Base-by-base conservation (phyloP, 2,888 invertebrate species). In the Acanthococcus lagerstroemiae region DNA sequence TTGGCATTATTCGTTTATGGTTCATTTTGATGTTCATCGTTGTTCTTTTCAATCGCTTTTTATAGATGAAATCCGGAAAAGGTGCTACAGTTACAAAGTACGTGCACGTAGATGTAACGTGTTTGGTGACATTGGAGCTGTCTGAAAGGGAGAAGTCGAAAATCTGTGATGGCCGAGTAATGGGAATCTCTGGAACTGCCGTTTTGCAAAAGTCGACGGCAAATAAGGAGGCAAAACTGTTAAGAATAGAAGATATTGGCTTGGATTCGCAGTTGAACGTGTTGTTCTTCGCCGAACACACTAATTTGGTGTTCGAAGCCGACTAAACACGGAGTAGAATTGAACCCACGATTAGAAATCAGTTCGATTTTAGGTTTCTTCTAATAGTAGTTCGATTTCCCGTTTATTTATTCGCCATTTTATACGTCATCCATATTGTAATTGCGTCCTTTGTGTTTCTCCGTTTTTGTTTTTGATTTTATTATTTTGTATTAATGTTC, bases 131-230 rank as follows among this genome's bases (percentile, higher is more conserved):
- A 71, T 74, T 85, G 67, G 55, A 66, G 26, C 63, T 67, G 22
- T 65, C 67, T 19, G 56, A 68, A 12, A 55, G 56, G 2, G 66
- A 65, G 25, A 79, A 81, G 0, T 79, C 78, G 26, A 26, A 50
- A 21, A 44, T 44, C 19, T 57, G 44, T 0, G 79, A 83, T 71
- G 81, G 82, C 27, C 82, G 84, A 71, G 76, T 83, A 0, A 84
- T 85, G 83, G 79, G 84, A 71, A 84, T 86, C 4, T 84, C 84
- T 12, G 86, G 85, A 52, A 80, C 83, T 15, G 86, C 85, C 0
- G 76, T 84, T 1, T 79, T 85, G 3, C 78, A 82, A 65, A 84
- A 84, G 72, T 81, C 82, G 54, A 82, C 83, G 0, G 66, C 67
- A 24, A 66, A 79, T 69, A 74, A 78, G 2, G 75, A 76, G 44